Evolutionary conservation across 2,113 vertebrate species (phyloP), one percentile per base, ranked within the genome.

Genomic region (Aleadryas rufinucha): DNA sequence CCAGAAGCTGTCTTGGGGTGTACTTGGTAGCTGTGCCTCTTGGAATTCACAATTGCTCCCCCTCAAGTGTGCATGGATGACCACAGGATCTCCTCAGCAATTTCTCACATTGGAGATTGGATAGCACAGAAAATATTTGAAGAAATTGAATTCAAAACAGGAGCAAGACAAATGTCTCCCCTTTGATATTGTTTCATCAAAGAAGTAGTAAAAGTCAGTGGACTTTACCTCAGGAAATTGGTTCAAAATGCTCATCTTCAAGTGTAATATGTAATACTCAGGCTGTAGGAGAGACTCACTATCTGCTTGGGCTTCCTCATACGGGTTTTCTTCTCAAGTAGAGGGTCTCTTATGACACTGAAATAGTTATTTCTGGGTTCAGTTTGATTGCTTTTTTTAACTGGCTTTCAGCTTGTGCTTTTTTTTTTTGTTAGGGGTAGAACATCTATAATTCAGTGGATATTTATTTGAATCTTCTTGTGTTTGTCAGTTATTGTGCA

Each of bases 401-500:
- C 42, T 69, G 54, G 3, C 23, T 27, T 87, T 92, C 23, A 50
- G 39, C 26, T 60, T 16, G 28, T 45, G 24, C 1, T 3, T 17
- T 47, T 33, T 70, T 21, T 16, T 39, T 39, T 65, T 12, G 4
- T 6, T 64, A 49, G 26, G 5, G 28, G 7, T 66, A 66, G 19
- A 50, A 24, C 27, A 60, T 95, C 33, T 71, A 10, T 74, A 78
- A 53, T 45, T 60, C 79, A 71, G 42, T n/a, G 10, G 19, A 17
- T 84, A 63, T 82, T 93, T 89, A 45, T 66, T 84, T 78, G 56
- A 87, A 39, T 91, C 39, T 75, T 54, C 5, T 71, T 61, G 23
- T 78, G 33, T 74, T 89, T 93, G 69, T 72, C 44, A 52, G 22
- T 90, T 85, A 72, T 5, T 45, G n/a, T 69, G 70, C 41, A 76